Evolutionary conservation across 2,113 vertebrate genomes (phyloP).

Genomic region (Bothrops jararaca): DNA sequence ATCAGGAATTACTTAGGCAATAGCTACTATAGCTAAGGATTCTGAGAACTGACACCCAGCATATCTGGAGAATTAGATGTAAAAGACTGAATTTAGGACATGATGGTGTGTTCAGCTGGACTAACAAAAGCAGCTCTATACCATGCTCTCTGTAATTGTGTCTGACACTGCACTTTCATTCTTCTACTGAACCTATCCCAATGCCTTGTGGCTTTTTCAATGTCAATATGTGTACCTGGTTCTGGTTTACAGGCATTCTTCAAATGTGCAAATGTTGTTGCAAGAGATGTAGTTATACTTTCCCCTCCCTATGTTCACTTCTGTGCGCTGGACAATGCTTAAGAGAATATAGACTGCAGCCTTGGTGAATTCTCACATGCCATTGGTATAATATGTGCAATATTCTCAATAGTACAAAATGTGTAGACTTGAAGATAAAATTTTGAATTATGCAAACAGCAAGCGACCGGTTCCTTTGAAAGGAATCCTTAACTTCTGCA

Average conservation of each 20-base stretch:
- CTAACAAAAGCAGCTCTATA: not conserved
- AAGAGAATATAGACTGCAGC: not conserved
- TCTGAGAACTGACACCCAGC: not conserved
- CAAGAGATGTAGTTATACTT: not conserved
- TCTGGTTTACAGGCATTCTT: not conserved
- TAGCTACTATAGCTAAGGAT: not conserved
- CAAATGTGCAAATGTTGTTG: not conserved
- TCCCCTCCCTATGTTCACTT: too few relatives aligned
- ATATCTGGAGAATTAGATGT: not conserved
- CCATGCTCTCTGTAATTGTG: not conserved
- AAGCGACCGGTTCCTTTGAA: not conserved
- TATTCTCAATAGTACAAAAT: slow-evolving; percentile 48
- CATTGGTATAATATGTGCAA: slow-evolving; percentile 67
- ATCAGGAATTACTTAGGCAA: not conserved
- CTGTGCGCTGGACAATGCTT: not conserved
- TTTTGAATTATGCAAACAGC: slow-evolving; percentile 45
- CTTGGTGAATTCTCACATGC: slow-evolving; percentile 56
- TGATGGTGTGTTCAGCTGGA: not conserved
- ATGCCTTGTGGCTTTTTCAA: not conserved
- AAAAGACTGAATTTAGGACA: not conserved
- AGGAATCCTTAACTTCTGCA: not conserved
- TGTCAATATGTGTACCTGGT: not conserved
- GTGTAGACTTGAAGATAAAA: slow-evolving; percentile 59
- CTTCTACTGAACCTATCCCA: not conserved
- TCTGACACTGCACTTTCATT: not conserved